Conservation (phyloP, 2,797 vertebrate species). For the Parauchenoglanis punctatus region DNA sequence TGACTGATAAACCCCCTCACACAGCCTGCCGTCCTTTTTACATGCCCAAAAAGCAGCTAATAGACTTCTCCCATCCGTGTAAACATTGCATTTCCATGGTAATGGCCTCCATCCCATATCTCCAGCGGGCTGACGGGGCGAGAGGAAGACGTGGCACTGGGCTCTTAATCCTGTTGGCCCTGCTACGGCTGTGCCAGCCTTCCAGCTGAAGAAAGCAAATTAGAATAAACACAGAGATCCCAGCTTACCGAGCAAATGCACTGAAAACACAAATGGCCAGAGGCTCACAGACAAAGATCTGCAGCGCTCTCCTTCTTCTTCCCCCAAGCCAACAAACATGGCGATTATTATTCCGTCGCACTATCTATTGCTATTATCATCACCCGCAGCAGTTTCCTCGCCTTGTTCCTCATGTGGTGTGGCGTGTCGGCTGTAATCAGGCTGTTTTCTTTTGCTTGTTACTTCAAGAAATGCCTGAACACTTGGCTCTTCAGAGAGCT, state of each 20-base stretch:
- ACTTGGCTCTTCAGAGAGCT: constrained; percentile 5
- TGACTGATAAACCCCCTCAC: constrained; percentile 38
- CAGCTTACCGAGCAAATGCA: constrained; percentile 18
- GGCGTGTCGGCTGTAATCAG: constrained; percentile 29
- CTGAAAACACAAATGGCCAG: constrained; percentile 33
- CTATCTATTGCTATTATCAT: constrained; percentile 40
- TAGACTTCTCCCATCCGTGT: constrained; percentile 75
- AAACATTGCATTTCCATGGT: constrained; percentile 78
- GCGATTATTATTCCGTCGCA: constrained; percentile 23
- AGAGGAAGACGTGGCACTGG: constrained; percentile 62
- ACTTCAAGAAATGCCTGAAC: constrained; percentile 24
- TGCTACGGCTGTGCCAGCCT: constrained; percentile 55
- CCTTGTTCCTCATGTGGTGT: constrained; percentile 26
- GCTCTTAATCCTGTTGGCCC: constrained; percentile 71
- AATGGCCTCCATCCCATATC: constrained; percentile 69
- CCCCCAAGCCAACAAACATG: constrained; percentile 13
- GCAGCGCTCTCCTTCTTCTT: not conserved
- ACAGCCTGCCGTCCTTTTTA: constrained; percentile 64
- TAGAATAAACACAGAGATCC: constrained; percentile 45
- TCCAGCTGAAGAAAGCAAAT: constrained; percentile 49
- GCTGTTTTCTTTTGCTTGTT: constrained; percentile 5
- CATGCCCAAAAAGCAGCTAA: constrained; percentile 74
- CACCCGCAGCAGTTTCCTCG: constrained; percentile 20
- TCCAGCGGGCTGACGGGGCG: constrained; percentile 59
- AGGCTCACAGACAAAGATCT: constrained; percentile 45